Evolutionary conservation across 2,113 vertebrate genomes (phyloP).

Genomic region (Lasiurus borealis): DNA sequence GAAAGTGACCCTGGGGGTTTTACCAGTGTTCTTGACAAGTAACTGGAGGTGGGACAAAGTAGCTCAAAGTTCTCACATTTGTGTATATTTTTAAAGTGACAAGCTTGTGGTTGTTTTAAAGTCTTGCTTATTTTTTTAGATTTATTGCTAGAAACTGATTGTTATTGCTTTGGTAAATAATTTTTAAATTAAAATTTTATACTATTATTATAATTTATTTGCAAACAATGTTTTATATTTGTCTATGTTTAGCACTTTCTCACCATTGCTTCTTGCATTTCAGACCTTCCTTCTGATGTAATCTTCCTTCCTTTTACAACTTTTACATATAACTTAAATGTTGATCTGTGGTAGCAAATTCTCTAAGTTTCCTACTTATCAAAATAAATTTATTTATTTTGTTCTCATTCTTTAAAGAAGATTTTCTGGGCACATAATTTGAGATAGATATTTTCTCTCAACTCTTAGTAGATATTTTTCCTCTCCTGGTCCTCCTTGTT

Average conservation of each 20-base stretch:
- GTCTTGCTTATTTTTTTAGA: background rate
- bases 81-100: background rate
- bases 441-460: background rate
- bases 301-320: slow-evolving; percentile 7
- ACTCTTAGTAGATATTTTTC: background rate
- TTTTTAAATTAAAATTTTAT: slow-evolving; percentile 21
- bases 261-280: background rate
- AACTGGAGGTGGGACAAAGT: background rate
- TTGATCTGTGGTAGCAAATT: background rate
- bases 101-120: background rate
- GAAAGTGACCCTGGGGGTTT: background rate
- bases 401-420: background rate
- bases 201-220: background rate
- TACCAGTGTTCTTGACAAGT: background rate
- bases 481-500: background rate
- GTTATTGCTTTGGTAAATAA: background rate
- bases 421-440: background rate
- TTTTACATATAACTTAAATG: background rate
- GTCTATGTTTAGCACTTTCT: background rate
- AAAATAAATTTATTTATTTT: background rate
- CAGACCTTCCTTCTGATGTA: background rate
- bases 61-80: background rate
- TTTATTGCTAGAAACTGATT: background rate
- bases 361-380: slow-evolving; percentile 19
- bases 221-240: background rate